These are phyloP conservation scores for Atta cephalotes DNA, from an alignment of 1,140 invertebrate genomes.

Conservation along the genomic window DNA sequence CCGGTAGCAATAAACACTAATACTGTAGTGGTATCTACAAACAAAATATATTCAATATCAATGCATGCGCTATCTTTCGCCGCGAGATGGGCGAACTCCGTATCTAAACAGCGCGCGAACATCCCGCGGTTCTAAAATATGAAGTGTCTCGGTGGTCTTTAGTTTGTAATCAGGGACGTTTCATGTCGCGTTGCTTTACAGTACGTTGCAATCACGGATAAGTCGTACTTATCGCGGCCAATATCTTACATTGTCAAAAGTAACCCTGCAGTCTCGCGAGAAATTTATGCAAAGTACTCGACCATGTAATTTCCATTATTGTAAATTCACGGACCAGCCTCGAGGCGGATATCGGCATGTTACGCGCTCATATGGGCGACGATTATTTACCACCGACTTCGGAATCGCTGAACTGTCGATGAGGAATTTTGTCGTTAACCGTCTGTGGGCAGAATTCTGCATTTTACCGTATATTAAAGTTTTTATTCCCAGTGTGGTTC, in stretches of 20 bases:
- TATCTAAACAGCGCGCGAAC: conserved; percentile 73
- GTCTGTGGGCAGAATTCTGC: conserved; percentile 20
- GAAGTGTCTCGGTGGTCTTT: conserved; percentile 73
- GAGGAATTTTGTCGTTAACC: conserved; percentile 54
- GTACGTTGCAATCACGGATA: conserved; percentile 41
- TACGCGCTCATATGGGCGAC: conserved; percentile 47
- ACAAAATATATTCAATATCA: conserved; percentile 73
- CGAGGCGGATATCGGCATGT: conserved; percentile 60
- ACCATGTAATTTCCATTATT: conserved; percentile 65
- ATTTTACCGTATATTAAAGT: conserved; percentile 44
- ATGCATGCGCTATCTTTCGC: conserved; percentile 69
- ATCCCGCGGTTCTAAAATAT: conserved; percentile 71
- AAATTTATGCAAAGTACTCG: conserved; percentile 65
- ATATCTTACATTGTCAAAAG: conserved; percentile 63
- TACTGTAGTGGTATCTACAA: conserved; percentile 71
- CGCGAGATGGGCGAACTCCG: conserved; percentile 65
- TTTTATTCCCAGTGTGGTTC: conserved; percentile 16
- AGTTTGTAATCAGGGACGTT: conserved; percentile 72
- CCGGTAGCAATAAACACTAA: conserved; percentile 76
- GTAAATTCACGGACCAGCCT: conserved; percentile 51
- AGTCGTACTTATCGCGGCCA: conserved; percentile 69
- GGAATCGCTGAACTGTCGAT: conserved; percentile 52
- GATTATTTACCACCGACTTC: conserved; percentile 55
- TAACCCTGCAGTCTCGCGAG: conserved; percentile 30
- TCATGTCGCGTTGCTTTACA: conserved; percentile 56